These are phyloP conservation scores for Margaritifera margaritifera DNA, from an alignment of 2,888 invertebrate species.

Conservation along the genomic window DNA sequence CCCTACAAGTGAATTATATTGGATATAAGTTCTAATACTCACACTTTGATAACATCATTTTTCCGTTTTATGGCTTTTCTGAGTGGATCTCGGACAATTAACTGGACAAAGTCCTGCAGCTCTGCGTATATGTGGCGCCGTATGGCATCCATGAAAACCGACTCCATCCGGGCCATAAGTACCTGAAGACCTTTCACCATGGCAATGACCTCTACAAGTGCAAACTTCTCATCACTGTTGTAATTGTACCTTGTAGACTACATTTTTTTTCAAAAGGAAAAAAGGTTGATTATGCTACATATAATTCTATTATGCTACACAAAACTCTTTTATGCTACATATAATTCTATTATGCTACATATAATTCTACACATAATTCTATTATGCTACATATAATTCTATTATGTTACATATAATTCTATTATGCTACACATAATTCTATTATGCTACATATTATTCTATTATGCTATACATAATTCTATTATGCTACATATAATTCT, in stretches of 20 bases:
- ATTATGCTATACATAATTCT: no score
- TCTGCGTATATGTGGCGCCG: conserved; percentile 94
- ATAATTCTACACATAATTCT: no score
- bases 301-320: no score
- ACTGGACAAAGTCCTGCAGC: conserved; percentile 96
- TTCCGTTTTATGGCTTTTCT: conserved; percentile 98
- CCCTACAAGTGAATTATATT: no score
- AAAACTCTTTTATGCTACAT: no score
- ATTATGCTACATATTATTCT: no score
- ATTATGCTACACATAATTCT: no score
- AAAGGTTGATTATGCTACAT: no score
- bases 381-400: no score
- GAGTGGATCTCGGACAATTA: conserved; percentile 90
- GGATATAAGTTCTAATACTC: conserved; percentile 11
- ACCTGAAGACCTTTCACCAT: conserved; percentile 98
- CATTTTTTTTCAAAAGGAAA: neutral
- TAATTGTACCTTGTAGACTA: conserved; percentile 98
- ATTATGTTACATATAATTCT: no score
- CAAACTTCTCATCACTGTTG: conserved; percentile 96
- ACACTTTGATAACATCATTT: conserved; percentile 87
- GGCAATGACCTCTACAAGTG: conserved; percentile 97
- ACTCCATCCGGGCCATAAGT: conserved; percentile 97
- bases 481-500: no score
- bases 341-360: no score
- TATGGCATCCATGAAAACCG: conserved; percentile 92